Base-by-base conservation (phyloP, 2,888 invertebrate species). In the Strigamia transsilvanica region DNA sequence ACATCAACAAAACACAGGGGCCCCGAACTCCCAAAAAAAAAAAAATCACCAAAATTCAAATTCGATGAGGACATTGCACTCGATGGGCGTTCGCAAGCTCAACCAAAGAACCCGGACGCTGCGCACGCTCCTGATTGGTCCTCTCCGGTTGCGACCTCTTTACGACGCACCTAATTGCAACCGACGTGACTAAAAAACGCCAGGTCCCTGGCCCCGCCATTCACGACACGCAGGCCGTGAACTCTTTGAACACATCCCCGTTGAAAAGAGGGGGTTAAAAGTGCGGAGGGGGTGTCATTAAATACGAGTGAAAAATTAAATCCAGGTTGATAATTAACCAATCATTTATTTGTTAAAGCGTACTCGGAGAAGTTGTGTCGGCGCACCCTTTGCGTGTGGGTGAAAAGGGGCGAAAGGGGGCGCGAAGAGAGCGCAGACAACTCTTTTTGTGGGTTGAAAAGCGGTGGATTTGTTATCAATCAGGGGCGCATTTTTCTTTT, bases 241-340 rank as follows among this genome's bases (percentile, higher is more conserved):
- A 61, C 61, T 61, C 61, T 61, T 61, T 61, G 61, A 18, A 61
- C 61, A 61, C 61, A 21, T 61, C 21, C 61, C 21, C 9, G 18
- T 61, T 61, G 61, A 61, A 61, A 61, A 61, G 61, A 61, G 61
- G 18, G 61, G 46, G 4, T 61, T 18, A 61, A 61, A 61, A n/a
- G n/a, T n/a, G n/a, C 3, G 6, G n/a, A 21, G 61, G 23, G 46
- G 46, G 46, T 46, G 10, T 46, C 12, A 46, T 46, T 46, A 34
- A 34, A 34, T 34, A 34, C 34, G 3, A 7, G 3, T 34, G 34
- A 34, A 34, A 34, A 34, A 34, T 34, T 34, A 34, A 34, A 5
- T 3, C 7, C 7, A 7, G 34, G 34, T 34, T 34, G 34, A 34
- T 34, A 34, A 46, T 46, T 46, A 46, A 46, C 4, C 15, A 15